Evolutionary conservation across 1,140 invertebrate genomes (phyloP).

Genomic region (Nymphalis io): DNA sequence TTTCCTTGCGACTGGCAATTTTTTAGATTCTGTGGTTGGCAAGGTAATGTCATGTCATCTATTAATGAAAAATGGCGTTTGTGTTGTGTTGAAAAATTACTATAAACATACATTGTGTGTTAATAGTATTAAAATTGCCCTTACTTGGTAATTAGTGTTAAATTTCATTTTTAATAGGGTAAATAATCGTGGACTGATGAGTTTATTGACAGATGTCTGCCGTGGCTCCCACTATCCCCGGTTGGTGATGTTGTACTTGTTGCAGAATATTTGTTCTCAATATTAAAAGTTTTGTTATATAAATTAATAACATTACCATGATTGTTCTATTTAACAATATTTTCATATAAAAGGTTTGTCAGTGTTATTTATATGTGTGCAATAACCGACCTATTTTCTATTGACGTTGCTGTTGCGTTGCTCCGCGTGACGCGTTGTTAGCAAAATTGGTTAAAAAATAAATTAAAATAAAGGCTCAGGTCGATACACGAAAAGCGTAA

Average conservation of each 20-base stretch:
- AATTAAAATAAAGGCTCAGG: conserved; percentile 23
- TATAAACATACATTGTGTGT: conserved; percentile 62
- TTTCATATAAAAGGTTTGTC: conserved; percentile 11
- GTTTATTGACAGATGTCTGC: conserved; percentile 79
- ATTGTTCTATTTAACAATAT: conserved; percentile 11
- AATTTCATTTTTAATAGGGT: conserved; percentile 50
- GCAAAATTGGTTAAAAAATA: conserved; percentile 36
- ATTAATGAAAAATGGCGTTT: conserved; percentile 77
- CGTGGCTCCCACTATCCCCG: conserved; percentile 79
- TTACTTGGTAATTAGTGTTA: conserved; percentile 42
- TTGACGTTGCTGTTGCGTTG: conserved; percentile 64
- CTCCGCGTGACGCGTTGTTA: conserved; percentile 75
- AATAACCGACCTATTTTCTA: conserved; percentile 66
- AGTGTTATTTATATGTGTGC: conserved; percentile 7
- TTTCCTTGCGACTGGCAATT: conserved; percentile 12
- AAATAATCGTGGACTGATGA: conserved; percentile 71
- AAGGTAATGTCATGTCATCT: conserved; percentile 50
- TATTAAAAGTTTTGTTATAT: conserved; percentile 14
- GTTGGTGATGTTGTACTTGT: conserved; percentile 65
- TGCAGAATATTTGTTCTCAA: conserved; percentile 45
- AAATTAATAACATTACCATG: not conserved
- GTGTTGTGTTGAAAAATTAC: conserved; percentile 72
- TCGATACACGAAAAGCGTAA: too few relatives aligned
- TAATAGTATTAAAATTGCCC: conserved; percentile 40
- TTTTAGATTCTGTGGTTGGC: conserved; percentile 29